phyloP scores from a whole-genome alignment of 1,140 invertebrate genomes.

The Penaeus japonicus region DNA sequence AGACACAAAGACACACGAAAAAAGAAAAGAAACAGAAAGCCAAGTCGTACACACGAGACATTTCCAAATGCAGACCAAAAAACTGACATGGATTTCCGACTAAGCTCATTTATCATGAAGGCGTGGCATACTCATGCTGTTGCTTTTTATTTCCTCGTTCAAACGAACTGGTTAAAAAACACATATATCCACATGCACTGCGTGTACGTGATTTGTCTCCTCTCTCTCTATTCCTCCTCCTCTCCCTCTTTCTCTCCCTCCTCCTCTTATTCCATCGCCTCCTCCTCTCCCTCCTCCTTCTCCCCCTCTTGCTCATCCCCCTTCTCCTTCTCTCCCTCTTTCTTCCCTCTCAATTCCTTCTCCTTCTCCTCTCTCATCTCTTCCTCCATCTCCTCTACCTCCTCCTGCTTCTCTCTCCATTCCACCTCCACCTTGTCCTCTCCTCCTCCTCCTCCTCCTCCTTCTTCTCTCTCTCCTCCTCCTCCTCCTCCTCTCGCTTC shows the following conservation, averaged over 20 bases:
- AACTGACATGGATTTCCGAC: too few relatives aligned
- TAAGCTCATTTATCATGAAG: too few relatives aligned
- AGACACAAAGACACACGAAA: neutral
- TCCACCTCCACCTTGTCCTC: neutral
- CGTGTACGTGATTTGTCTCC: too few relatives aligned
- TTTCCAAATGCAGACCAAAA: too few relatives aligned
- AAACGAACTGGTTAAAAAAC: too few relatives aligned
- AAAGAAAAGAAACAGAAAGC: neutral
- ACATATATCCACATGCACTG: too few relatives aligned
- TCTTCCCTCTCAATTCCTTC: neutral
- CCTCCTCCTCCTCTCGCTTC: neutral
- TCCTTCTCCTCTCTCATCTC: neutral
- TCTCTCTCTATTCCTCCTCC: neutral
- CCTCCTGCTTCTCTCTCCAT: neutral
- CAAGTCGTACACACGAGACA: too few relatives aligned
- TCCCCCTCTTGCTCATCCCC: too few relatives aligned
- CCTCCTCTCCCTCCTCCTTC: too few relatives aligned
- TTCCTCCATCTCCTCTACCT: too few relatives aligned
- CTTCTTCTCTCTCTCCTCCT: neutral
- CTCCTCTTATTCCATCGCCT: neutral
- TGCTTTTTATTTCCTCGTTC: too few relatives aligned
- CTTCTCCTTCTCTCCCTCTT: neutral
- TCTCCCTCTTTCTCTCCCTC: neutral
- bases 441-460: neutral
- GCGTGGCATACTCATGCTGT: too few relatives aligned